phyloP scores from a whole-genome alignment of 64 coral and sea anemone genomes.

The Exaiptasia diaphana region DNA sequence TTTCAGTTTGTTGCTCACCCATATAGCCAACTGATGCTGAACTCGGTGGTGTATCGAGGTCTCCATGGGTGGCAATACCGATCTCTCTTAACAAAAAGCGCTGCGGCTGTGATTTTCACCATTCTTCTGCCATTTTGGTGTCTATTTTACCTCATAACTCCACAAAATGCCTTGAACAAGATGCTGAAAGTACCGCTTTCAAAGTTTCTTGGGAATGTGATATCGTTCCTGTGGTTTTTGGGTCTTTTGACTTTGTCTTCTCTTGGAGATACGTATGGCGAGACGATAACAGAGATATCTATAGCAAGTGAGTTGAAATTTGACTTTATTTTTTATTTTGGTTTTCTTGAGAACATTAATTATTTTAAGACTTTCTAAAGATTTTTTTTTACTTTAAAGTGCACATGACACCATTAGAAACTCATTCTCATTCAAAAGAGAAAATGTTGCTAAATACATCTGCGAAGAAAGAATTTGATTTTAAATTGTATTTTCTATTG shows the following conservation, averaged over 20 bases:
- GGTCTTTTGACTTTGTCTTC: constrained; percentile 7
- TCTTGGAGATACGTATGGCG: constrained; percentile 10
- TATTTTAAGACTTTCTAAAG: too few relatives aligned
- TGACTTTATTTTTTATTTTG: too few relatives aligned
- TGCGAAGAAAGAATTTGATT: too few relatives aligned
- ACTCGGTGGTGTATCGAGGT: constrained; percentile 22
- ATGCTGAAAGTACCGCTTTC: constrained; percentile 6
- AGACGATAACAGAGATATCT: neutral
- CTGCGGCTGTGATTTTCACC: neutral
- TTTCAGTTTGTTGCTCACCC: constrained; percentile 47
- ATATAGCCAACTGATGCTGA: constrained; percentile 39
- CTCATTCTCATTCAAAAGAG: too few relatives aligned
- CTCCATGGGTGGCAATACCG: constrained; percentile 13
- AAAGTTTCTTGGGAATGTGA: constrained; percentile 1
- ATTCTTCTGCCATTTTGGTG: constrained; percentile 3
- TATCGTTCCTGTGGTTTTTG: constrained; percentile 28
- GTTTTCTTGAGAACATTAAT: too few relatives aligned
- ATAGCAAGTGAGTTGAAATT: constrained; percentile 5
- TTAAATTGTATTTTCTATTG: too few relatives aligned
- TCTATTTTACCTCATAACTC: constrained; percentile 18
- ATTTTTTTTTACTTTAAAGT: too few relatives aligned
- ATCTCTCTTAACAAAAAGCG: neutral
- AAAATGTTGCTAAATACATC: too few relatives aligned
- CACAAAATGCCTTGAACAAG: neutral
- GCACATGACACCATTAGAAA: too few relatives aligned